Conservation (phyloP, 2,888 invertebrate genomes). For the Polietes domitor region DNA sequence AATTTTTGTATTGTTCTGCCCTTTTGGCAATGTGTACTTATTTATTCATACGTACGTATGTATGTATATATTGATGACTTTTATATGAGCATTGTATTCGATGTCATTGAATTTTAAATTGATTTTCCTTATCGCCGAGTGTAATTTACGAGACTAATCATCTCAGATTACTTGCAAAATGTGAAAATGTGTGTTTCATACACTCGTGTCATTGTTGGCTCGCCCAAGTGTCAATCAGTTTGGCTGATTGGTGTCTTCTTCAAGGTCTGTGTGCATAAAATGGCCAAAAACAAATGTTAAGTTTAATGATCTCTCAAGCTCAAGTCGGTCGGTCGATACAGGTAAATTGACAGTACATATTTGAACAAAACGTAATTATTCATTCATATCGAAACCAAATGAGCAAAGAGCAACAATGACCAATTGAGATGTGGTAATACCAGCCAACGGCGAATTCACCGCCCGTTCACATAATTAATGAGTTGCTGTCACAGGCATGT, state of each 20-base stretch:
- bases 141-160: background rate
- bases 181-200: background rate
- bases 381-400: background rate
- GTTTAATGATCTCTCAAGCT: background rate
- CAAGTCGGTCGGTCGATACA: background rate
- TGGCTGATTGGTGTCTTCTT: background rate
- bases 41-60: background rate
- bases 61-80: too few relatives aligned
- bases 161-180: background rate
- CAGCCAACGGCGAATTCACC: background rate
- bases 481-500: background rate
- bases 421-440: background rate
- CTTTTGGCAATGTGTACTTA: too few relatives aligned
- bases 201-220: background rate
- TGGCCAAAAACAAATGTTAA: background rate
- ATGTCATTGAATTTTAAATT: background rate
- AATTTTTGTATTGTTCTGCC: too few relatives aligned
- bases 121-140: background rate
- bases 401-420: background rate
- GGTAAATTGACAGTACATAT: background rate
- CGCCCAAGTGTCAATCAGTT: background rate
- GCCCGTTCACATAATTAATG: constrained; percentile 3
- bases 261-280: background rate
- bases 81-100: background rate
- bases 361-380: background rate